Percentiles rank a stretch among this genome's conserved stretches.
Evolutionary conservation across 2,113 vertebrate genomes (phyloP).

Genomic region (Corythornis cristatus): DNA sequence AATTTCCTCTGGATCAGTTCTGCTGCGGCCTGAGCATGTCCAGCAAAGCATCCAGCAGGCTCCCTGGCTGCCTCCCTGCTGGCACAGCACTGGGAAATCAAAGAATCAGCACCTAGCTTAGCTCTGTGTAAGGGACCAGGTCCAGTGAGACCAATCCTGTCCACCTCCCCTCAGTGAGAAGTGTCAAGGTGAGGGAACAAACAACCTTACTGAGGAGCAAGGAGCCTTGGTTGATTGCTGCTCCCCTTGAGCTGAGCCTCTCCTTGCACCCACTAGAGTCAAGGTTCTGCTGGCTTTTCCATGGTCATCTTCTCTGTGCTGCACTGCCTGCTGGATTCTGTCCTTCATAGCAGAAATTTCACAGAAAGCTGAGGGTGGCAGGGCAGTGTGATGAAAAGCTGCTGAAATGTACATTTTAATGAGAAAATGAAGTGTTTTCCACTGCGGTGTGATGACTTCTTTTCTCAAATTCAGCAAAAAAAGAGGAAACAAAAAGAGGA

Average conservation of each 20-base stretch:
- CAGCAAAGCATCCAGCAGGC: not conserved
- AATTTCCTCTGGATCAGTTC: not conserved
- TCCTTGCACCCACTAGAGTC: not conserved
- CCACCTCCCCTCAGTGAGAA: not conserved
- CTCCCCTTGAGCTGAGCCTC: not conserved
- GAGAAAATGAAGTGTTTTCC: conserved; percentile 78
- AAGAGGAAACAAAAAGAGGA: conserved; percentile 80
- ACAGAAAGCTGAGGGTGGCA: not conserved
- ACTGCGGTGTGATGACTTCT: conserved; percentile 57
- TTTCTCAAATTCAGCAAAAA: conserved; percentile 71
- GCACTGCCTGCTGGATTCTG: not conserved
- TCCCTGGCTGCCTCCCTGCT: accelerated
- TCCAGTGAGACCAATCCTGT: not conserved
- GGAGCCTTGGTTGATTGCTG: not conserved
- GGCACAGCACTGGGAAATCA: not conserved
- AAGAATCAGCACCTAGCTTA: not conserved
- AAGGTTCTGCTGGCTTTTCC: not conserved
- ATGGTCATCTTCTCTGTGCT: not conserved
- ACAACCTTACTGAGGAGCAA: not conserved
- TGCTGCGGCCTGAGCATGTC: not conserved
- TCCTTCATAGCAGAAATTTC: not conserved
- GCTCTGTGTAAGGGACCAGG: not conserved
- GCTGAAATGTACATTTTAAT: conserved; percentile 68
- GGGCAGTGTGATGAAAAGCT: conserved; percentile 46
- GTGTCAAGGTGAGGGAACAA: not conserved